Base-by-base conservation (phyloP, 2,888 invertebrate species). In the Craniophora ligustri region DNA sequence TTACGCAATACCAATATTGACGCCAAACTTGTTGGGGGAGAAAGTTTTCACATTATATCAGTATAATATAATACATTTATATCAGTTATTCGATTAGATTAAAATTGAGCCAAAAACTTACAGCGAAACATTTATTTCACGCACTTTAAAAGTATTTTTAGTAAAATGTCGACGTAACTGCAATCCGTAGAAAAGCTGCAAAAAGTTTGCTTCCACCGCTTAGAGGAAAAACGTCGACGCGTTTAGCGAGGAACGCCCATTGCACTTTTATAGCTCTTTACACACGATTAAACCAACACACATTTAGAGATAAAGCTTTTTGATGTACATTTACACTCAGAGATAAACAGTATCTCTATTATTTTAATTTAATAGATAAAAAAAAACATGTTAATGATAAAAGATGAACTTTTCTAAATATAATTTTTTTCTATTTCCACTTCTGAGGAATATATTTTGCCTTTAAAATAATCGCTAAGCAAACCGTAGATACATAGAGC, bases 221-320 rank as follows among this genome's bases (percentile, higher is more conserved):
- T 62, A 69, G 55, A 36, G 62, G 64, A 68, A 72, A 66, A 73
- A 65, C 68, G 72, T 68, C 66, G 65, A 68, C 69, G 69, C 69
- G 67, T 70, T 70, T 67, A 69, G 64, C 47, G 62, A 57, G 61
- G 48, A 71, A 66, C 68, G 67, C 72, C 68, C 66, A 64, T 65
- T 65, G 65, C 65, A 65, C 71, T 72, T 69, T 69, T 70, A 70
- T 67, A 68, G 77, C 72, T 62, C 56, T 76, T 72, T 48, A 69
- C 77, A 72, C 72, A 62, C 74, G 74, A 77, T 77, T 76, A 71
- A 76, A 71, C 76, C 65, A 68, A 76, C 73, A 67, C 60, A 63
- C 57, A 67, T 61, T 56, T 67, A 56, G 36, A 56, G 56, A 66
- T 65, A 61, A 61, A 65, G 56, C 39, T 50, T 60, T 65, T 50